Percentiles rank a stretch among this genome's conserved stretches.
Conservation (phyloP, 2,113 vertebrate species). For the Sisor rabdophorus region DNA sequence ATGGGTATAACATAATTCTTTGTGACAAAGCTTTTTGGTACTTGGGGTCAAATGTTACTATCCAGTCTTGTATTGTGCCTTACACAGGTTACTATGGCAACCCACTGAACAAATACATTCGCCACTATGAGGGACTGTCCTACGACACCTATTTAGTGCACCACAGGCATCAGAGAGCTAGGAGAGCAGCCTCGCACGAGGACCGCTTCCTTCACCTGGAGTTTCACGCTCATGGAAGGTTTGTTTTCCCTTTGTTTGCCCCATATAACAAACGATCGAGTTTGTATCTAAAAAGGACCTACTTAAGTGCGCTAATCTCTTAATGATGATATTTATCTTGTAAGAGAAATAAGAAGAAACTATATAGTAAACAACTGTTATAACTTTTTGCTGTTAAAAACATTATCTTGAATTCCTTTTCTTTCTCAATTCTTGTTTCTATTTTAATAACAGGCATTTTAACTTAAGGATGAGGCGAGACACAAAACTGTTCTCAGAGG, state of each 20-base stretch:
- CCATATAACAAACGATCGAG: too few species aligned
- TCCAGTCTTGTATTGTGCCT: slow-evolving; percentile 47
- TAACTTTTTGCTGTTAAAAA: background rate
- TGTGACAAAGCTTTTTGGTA: background rate
- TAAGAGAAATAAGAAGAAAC: background rate
- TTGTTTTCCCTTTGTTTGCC: slow-evolving; percentile 1
- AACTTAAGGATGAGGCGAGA: slow-evolving; percentile 97
- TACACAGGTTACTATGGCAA: slow-evolving; percentile 90
- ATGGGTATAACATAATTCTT: background rate
- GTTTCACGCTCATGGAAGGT: slow-evolving; percentile 97
- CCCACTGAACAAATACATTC: slow-evolving; percentile 90
- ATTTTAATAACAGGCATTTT: slow-evolving; percentile 79
- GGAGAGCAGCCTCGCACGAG: slow-evolving; percentile 82
- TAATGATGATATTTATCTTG: background rate
- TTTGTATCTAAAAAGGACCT: too few species aligned
- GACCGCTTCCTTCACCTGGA: slow-evolving; percentile 87
- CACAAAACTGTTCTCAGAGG: slow-evolving; percentile 82
- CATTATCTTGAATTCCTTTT: background rate
- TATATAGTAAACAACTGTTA: background rate
- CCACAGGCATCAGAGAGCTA: slow-evolving; percentile 91
- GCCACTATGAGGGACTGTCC: slow-evolving; percentile 94
- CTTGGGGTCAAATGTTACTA: background rate
- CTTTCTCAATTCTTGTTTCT: slow-evolving; percentile 29
- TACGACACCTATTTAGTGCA: slow-evolving; percentile 86
- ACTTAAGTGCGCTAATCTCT: too few species aligned